Percentiles rank a stretch among this genome's conserved stretches.
These are phyloP conservation scores for Sturnus vulgaris DNA, from an alignment of 2,113 vertebrate genomes.

Conservation along the genomic window DNA sequence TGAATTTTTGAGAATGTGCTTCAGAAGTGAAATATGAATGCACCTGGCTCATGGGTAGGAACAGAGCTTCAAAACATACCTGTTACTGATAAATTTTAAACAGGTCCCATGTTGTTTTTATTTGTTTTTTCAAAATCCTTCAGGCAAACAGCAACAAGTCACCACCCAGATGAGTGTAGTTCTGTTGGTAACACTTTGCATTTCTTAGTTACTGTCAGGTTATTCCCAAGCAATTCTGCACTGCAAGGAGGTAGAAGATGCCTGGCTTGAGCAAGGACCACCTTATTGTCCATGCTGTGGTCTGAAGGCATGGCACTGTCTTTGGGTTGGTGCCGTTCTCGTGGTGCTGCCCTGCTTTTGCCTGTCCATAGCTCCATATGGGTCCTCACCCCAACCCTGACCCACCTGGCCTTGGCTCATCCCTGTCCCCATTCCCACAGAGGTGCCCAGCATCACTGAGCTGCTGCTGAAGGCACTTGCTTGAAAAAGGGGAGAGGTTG, in stretches of 20 bases:
- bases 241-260: neutral
- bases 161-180: neutral
- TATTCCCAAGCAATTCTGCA: neutral
- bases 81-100: neutral
- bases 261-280: neutral
- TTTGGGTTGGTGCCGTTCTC: neutral
- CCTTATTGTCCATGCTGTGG: neutral
- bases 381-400: neutral
- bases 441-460: neutral
- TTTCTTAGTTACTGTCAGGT: neutral
- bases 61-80: neutral
- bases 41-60: neutral
- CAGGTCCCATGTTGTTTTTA: neutral
- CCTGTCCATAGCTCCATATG: neutral
- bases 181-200: neutral
- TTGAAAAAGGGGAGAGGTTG: neutral
- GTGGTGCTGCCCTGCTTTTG: neutral
- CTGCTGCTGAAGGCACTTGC: neutral
- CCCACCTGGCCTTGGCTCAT: fast-evolving
- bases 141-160: neutral
- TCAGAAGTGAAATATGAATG: neutral
- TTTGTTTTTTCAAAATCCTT: neutral
- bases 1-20: neutral
- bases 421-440: neutral
- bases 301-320: neutral